Evolutionary conservation across 1,140 invertebrate genomes (phyloP).

Genomic region (Drosophila equinoxialis): DNA sequence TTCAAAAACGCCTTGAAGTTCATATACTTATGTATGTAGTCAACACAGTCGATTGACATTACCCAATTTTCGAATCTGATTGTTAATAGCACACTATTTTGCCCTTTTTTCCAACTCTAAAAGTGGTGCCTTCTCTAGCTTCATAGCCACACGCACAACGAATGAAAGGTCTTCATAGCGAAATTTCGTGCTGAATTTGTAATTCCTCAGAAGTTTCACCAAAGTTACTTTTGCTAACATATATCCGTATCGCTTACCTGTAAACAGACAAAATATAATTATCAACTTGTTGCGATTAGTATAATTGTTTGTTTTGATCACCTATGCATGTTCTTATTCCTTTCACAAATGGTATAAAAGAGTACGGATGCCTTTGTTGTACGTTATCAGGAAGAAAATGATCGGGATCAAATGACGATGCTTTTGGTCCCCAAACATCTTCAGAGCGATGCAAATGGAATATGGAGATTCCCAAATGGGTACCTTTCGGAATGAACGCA

Average conservation of each 20-base stretch:
- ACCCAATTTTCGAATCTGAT: too few species aligned
- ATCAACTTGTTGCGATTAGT: too few species aligned
- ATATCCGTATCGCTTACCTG: constrained; percentile 65
- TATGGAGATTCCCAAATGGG: constrained; percentile 45
- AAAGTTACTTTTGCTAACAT: constrained; percentile 50
- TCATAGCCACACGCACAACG: constrained; percentile 43
- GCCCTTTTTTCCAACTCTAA: constrained; percentile 43
- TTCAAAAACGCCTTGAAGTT: too few species aligned
- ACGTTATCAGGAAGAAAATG: constrained; percentile 61
- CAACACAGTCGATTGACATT: too few species aligned
- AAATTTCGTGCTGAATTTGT: constrained; percentile 54
- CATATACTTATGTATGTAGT: too few species aligned
- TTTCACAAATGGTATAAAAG: constrained; percentile 65
- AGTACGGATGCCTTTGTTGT: constrained; percentile 45
- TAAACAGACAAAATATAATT: neutral
- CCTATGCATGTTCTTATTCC: constrained; percentile 69
- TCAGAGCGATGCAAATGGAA: constrained; percentile 55
- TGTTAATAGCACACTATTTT: too few species aligned
- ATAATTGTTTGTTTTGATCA: neutral
- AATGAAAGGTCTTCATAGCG: constrained; percentile 54
- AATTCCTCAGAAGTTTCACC: constrained; percentile 62
- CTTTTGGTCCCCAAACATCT: constrained; percentile 59
- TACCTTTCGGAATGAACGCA: constrained; percentile 41
- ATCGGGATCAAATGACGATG: constrained; percentile 67
- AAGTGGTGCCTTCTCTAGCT: constrained; percentile 38